A percentile compares a stretch with the other conserved stretches of the same genome.
phyloP scores from a whole-genome alignment of 2,888 invertebrate species.

The Sesia bembeciformis region DNA sequence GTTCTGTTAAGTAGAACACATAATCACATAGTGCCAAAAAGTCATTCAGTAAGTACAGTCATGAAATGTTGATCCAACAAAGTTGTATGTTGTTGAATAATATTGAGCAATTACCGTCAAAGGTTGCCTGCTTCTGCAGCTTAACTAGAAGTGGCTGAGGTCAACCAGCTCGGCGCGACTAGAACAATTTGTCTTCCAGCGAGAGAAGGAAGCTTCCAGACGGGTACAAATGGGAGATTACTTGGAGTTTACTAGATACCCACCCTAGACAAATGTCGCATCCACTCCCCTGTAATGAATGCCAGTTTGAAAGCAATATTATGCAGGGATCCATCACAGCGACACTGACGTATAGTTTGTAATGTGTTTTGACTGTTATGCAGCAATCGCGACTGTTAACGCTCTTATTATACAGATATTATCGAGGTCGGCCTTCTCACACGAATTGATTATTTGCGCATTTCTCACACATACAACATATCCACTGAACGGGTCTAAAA shows the following conservation, averaged over 20 bases:
- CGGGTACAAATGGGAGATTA: slow-evolving; percentile 57
- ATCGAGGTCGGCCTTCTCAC: no score
- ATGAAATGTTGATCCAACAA: no score
- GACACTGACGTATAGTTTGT: slow-evolving; percentile 26
- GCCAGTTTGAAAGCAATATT: slow-evolving; percentile 39
- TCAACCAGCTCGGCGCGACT: slow-evolving; percentile 20
- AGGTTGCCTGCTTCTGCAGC: background rate
- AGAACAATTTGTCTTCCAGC: slow-evolving; percentile 36
- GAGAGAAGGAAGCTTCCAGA: slow-evolving; percentile 33
- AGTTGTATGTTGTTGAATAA: no score
- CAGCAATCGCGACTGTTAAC: background rate
- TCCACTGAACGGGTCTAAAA: no score
- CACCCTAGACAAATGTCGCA: slow-evolving; percentile 33
- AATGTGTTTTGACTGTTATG: slow-evolving; percentile 17
- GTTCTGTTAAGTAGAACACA: no score
- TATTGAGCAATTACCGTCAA: no score
- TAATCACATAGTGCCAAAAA: no score
- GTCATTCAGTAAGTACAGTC: no score
- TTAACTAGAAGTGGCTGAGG: slow-evolving; percentile 7
- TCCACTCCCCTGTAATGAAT: slow-evolving; percentile 34
- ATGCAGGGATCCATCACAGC: slow-evolving; percentile 26
- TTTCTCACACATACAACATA: no score
- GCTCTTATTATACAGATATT: no score
- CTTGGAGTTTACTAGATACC: slow-evolving; percentile 38
- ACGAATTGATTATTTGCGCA: no score